phyloP scores from a whole-genome alignment of 1,140 invertebrate species.

The Sitobion miscanthi region DNA sequence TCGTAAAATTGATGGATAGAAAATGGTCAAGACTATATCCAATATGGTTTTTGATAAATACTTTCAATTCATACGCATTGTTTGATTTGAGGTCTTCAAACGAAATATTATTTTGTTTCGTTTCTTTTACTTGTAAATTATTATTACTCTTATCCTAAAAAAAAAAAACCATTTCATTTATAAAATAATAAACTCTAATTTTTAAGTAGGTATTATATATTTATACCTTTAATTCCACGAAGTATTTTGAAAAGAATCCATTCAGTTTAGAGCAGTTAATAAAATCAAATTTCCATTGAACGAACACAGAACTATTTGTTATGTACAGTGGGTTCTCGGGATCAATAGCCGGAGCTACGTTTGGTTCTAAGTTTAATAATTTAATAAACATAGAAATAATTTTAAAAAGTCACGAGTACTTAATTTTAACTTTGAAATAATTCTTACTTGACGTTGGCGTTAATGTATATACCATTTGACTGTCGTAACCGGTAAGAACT shows the following conservation, averaged over 20 bases:
- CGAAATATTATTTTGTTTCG: background rate
- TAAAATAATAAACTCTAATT: background rate
- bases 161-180: background rate
- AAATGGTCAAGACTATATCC: background rate
- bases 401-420: background rate
- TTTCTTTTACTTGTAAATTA: background rate
- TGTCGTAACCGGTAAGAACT: background rate
- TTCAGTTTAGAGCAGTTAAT: background rate
- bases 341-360: background rate
- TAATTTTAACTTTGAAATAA: background rate
- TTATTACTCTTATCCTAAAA: background rate
- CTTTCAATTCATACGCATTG: background rate
- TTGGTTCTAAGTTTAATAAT: background rate
- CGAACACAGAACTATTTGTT: background rate
- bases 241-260: background rate
- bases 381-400: background rate
- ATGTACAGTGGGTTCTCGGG: background rate
- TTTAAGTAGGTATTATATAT: background rate
- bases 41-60: background rate
- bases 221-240: conserved; percentile 24
- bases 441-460: background rate
- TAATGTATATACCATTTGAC: background rate
- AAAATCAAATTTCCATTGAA: background rate
- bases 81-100: background rate
- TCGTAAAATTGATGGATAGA: background rate